Percentiles rank a stretch among this genome's conserved stretches.
These are phyloP conservation scores for Caenorhabditis briggsae DNA, from an alignment of 1,140 invertebrate species.

Conservation along the genomic window DNA sequence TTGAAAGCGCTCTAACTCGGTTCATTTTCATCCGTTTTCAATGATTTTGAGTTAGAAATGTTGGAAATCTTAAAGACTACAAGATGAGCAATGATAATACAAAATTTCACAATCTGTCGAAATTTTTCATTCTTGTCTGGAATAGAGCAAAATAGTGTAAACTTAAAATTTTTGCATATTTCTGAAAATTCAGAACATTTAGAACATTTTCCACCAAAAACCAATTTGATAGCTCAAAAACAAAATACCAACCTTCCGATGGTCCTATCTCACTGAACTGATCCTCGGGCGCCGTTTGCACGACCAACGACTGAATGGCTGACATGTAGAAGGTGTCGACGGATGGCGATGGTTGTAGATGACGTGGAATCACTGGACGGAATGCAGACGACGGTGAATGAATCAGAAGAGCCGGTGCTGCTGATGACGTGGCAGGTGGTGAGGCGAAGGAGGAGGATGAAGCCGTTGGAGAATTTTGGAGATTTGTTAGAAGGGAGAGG, in stretches of 20 bases:
- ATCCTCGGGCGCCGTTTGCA: background rate
- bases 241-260: background rate
- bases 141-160: no score
- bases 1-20: no score
- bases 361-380: conserved; percentile 41
- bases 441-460: conserved; percentile 4
- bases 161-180: background rate
- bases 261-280: conserved; percentile 8
- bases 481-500: conserved; percentile 22
- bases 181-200: background rate
- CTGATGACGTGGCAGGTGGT: conserved; percentile 14
- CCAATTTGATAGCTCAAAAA: background rate
- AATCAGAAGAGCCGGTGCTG: background rate
- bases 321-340: conserved; percentile 36
- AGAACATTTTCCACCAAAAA: background rate
- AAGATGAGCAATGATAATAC: no score
- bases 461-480: background rate
- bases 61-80: no score
- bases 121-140: no score
- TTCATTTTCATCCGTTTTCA: no score
- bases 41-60: no score
- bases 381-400: conserved; percentile 39
- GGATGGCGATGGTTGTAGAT: background rate
- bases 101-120: no score
- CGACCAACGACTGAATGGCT: conserved; percentile 19